Evolutionary conservation across 2,113 vertebrate genomes (phyloP), one percentile per base, ranked within the genome.

Genomic region (Psephotus haematonotus): DNA sequence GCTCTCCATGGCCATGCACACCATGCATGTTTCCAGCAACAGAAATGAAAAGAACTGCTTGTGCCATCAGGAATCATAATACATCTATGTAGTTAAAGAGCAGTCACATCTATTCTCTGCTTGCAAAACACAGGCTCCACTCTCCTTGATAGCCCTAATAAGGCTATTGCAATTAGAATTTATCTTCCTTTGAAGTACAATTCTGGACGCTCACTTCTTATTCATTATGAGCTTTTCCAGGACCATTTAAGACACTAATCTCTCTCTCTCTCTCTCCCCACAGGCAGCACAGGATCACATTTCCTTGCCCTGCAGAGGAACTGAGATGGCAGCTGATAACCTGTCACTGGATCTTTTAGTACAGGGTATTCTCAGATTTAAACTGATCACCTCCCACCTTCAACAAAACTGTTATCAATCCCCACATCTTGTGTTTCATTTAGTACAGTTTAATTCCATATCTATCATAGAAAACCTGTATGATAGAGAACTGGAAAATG

Each of bases 161-260:
- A 43, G 81, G 50, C 80, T 75, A 91, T 4, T 84, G 89, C 91
- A 86, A 92, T 96, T 93, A 90, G 55, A 92, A 93, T 97, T 95
- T 93, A 97, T 95, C 96, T 96, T 92, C 81, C 86, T 96, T 95
- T 93, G 93, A 96, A 95, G 94, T 79, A 91, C 89, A 91, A 76
- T 91, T 95, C 95, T 95, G 93, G 77, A 89, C 57, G 52, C 74
- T 95, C 93, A 57, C 83, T 94, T 81, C 82, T 95, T 88, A 93
- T 93, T 97, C 96, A 96, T 96, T 95, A 96, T 78, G 91, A 92
- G 96, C 91, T 69, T 96, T 95, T 71, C 92, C 95, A 96, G 93
- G 80, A 91, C 89, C 91, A 60, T 92, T 96, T 93, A 95, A 84
- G 55, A 92, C 91, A 68, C 39, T 86, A 78, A 74, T 76, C 33